Base-by-base conservation (phyloP, 2,113 vertebrate species). In the Hypocryptadius cinnamomeus region DNA sequence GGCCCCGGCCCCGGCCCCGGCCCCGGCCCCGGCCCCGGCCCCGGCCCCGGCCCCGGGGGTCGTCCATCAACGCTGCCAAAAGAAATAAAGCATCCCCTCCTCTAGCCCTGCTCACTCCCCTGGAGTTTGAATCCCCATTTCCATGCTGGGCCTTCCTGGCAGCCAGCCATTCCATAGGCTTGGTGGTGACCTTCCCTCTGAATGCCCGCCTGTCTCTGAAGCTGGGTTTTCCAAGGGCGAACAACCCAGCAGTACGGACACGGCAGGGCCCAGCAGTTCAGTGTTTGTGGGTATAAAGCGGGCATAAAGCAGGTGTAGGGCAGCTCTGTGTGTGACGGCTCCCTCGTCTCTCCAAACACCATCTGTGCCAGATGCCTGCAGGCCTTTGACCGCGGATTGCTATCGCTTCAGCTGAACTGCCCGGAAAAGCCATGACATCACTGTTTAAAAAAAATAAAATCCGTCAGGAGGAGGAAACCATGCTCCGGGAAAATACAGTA, bases 361-460 rank as follows among this genome's bases (percentile, higher is more conserved):
- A 0, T 3, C 68, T 0, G 1, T 89, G 87, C 80, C 87, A 74
- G 70, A 19, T 44, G 79, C 53, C 84, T 51, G 73, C 84, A 37
- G 84, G 76, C 66, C 84, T 84, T 69, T 87, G 84, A 40, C 81
- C 33, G 2, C 0, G 5, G 33, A 63, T 74, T 31, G 60, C 80
- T 71, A 68, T 63, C 2, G 2, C 73, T 74, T 40, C 73, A 14
- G 87, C 78, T 64, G 65, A 64, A 18, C 53, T 66, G 81, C 74
- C 63, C 42, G 90, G 74, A 92, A 95, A 92, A 85, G 74, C 28
- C 11, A 8, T 91, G 90, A 94, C 79, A 79, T 90, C 92, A 77
- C 13, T 23, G 16, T 17, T 82, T 10, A 15, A 81, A 87, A 85
- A 51, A 59, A 53, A 48, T 1, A 28, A 39, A 39, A 45, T 42